Percentiles rank a stretch among this genome's conserved stretches.
These are phyloP conservation scores for Lerista edwardsae DNA, from an alignment of 2,797 vertebrate species.

Conservation along the genomic window DNA sequence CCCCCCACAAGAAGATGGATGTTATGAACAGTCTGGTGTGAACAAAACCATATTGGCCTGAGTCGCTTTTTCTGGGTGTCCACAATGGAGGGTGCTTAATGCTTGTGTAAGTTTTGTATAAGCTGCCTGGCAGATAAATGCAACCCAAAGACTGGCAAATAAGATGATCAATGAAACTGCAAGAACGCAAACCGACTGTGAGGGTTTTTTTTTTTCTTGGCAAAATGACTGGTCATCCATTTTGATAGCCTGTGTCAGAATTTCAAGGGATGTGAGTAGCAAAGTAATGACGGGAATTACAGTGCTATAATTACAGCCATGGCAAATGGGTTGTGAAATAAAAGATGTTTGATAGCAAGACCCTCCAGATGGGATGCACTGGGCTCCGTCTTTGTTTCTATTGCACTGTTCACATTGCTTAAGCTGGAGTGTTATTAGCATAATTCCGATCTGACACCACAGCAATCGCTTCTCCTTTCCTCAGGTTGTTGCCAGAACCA, in stretches of 20 bases:
- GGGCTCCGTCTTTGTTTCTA: slow-evolving; percentile 21
- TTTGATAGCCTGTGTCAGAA: slow-evolving; percentile 10
- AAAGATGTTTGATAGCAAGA: slow-evolving; percentile 19
- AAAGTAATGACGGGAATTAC: slow-evolving; percentile 29
- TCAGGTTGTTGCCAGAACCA: background rate
- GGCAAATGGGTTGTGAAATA: slow-evolving; percentile 42
- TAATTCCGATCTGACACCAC: slow-evolving; percentile 8
- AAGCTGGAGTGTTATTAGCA: slow-evolving; percentile 30
- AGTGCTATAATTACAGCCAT: slow-evolving; percentile 18
- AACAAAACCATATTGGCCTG: background rate
- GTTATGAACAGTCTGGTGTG: background rate
- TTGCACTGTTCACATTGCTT: slow-evolving; percentile 4
- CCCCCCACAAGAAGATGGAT: background rate
- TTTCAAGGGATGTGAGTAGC: slow-evolving; percentile 29
- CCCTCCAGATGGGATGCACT: slow-evolving; percentile 30
- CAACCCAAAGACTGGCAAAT: slow-evolving; percentile 14
- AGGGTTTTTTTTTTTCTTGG: slow-evolving; percentile 1
- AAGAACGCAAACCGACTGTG: background rate
- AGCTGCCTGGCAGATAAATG: background rate
- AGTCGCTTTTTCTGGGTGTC: background rate
- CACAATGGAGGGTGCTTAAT: background rate
- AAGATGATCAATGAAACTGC: background rate
- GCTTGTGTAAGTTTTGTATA: background rate
- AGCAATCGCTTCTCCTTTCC: background rate
- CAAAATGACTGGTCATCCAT: slow-evolving; percentile 4